Evolutionary conservation across 2,888 invertebrate genomes (phyloP).

Genomic region (Andrena minutula): DNA sequence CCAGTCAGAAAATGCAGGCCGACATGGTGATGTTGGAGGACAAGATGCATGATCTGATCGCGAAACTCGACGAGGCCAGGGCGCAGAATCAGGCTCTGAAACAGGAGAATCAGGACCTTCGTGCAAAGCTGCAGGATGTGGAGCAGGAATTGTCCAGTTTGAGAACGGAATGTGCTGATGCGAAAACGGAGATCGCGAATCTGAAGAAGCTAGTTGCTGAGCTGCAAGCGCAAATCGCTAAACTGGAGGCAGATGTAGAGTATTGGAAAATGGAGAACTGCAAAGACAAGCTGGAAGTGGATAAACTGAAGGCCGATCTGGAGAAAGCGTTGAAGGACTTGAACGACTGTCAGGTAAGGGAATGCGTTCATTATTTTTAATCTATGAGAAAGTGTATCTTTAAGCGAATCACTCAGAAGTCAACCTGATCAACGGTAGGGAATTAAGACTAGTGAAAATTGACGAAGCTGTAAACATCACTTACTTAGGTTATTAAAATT

Average conservation of each 20-base stretch:
- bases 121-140: background rate
- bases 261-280: conserved; percentile 47
- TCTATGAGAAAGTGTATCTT: no score
- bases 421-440: no score
- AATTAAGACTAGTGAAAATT: no score
- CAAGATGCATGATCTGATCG: conserved; percentile 22
- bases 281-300: conserved; percentile 28
- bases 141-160: conserved; percentile 5
- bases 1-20: conserved; percentile 12
- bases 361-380: no score
- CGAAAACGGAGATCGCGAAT: conserved; percentile 26
- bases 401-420: no score
- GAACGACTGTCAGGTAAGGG: conserved; percentile 50
- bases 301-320: conserved; percentile 36
- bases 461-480: no score
- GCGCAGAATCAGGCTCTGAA: conserved; percentile 18
- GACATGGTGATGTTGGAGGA: conserved; percentile 32
- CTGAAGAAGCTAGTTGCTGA: conserved; percentile 35
- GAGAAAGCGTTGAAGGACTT: conserved; percentile 61
- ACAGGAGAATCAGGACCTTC: conserved; percentile 30
- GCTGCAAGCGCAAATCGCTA: conserved; percentile 18
- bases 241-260: conserved; percentile 36
- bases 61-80: conserved; percentile 10
- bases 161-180: conserved; percentile 7
- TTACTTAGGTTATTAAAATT: no score